Conservation (phyloP, 2,797 vertebrate species). For the Melanotaenia trifasciata region DNA sequence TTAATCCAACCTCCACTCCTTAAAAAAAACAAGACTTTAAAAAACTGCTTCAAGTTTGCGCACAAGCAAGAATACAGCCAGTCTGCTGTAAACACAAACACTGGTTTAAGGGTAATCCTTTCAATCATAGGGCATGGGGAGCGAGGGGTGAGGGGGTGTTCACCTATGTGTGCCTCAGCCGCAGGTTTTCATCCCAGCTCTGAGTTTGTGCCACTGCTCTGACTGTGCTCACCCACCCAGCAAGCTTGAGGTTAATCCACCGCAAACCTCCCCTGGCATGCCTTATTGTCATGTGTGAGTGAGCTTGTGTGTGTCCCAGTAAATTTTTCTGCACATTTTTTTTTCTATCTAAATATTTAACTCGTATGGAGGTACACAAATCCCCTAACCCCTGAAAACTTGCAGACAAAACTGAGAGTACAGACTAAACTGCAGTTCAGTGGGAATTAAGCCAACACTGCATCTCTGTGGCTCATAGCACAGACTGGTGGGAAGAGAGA, state of each 20-base stretch:
- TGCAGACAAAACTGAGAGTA: constrained; percentile 41
- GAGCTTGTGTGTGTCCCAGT: too few relatives aligned
- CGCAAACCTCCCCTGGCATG: constrained; percentile 63
- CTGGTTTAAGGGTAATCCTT: constrained; percentile 55
- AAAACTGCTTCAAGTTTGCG: constrained; percentile 11
- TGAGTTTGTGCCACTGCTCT: constrained; percentile 41
- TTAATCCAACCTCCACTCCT: background rate
- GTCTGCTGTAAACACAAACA: constrained; percentile 27
- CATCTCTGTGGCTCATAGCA: background rate
- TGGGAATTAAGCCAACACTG: constrained; percentile 33
- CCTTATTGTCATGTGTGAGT: constrained; percentile 14
- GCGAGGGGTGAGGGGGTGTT: constrained; percentile 8
- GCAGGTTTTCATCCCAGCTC: constrained; percentile 53
- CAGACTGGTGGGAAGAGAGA: background rate
- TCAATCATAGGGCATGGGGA: constrained; percentile 32
- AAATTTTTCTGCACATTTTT: constrained; percentile 44
- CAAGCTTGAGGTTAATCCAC: constrained; percentile 72
- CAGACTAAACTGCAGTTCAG: constrained; percentile 34
- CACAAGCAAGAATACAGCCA: constrained; percentile 14
- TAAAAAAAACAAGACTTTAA: constrained; percentile 1
- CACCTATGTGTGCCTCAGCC: constrained; percentile 55
- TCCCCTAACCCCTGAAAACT: constrained; percentile 1
- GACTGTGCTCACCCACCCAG: constrained; percentile 68
- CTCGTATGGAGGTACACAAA: constrained; percentile 51
- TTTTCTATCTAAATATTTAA: constrained; percentile 45